Evolutionary conservation across 30 jellyfish, hydroid and myxozoan genomes (phyloP), one percentile per base, ranked within the genome.

Genomic region (Hydractinia symbiolongicarpus): DNA sequence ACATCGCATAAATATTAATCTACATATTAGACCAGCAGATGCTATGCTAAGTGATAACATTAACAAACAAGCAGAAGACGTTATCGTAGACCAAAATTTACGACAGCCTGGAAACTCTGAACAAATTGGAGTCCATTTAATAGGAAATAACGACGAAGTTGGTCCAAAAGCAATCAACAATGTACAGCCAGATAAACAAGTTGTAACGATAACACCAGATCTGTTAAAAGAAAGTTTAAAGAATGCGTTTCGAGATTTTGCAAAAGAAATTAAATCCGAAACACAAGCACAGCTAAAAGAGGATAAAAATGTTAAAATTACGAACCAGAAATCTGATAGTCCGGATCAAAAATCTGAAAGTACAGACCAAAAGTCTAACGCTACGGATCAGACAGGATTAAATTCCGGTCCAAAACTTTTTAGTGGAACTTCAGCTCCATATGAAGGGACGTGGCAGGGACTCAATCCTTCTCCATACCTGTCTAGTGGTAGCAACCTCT

Each of bases 241-340:
- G 66, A 77, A 44, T 4, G 85, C 85, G 0, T 53, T 77, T 30
- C 75, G 73, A 77, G 73, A 55, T 44, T 17, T 77, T 53, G 79
- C 73, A 10, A 77, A 77, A 77, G 85, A 77, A 55, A 55, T 77
- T 57, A 77, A 55, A 19, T 60, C 73, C 30, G 85, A 77, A 64
- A 77, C 60, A 55, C 60, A 64, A 19, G 54, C 56, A 77, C 69
- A 58, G 19, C 74, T n/a, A 51, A 64, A 64, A 64, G 7, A 9
- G 0, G 4, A 64, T 7, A 44, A 64, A 64, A 44, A 64, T n/a
- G 9, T 51, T 64, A 51, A 64, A 13, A 64, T 7, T 64, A 51
- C 19, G 40, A 4, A 13, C 16, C 9, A 64, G 16, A 64, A 64
- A 13, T 51, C 4, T 7, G 9, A 44, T 64, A 64, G 17, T 64